These are phyloP conservation scores for Amphilophus citrinellus DNA, from an alignment of 2,113 vertebrate genomes.

Conservation along the genomic window DNA sequence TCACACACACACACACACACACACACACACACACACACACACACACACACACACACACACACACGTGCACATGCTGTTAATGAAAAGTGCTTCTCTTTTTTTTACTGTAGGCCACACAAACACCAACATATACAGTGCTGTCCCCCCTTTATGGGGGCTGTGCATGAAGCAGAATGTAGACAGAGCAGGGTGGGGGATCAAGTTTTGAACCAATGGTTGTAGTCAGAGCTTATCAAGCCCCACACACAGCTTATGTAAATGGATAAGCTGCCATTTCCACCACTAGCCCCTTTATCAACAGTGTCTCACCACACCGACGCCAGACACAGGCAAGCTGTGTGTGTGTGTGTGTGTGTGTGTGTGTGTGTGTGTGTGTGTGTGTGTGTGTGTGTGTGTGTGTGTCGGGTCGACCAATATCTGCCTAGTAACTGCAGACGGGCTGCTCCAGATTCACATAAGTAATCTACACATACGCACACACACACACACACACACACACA, in stretches of 20 bases:
- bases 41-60: not conserved
- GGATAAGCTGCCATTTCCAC: slow-evolving; percentile 73
- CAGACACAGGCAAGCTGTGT: slow-evolving; percentile 68
- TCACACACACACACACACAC: slow-evolving; percentile 7
- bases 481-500: slow-evolving; percentile 14
- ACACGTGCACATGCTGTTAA: slow-evolving; percentile 16
- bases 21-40: not conserved
- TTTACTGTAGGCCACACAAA: slow-evolving; percentile 8
- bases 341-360: slow-evolving; percentile 36
- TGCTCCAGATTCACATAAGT: slow-evolving; percentile 65
- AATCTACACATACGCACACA: slow-evolving; percentile 36
- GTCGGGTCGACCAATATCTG: slow-evolving; percentile 59
- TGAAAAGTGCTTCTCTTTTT: slow-evolving; percentile 31
- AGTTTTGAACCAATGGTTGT: slow-evolving; percentile 57
- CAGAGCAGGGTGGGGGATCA: slow-evolving; percentile 48
- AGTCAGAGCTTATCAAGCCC: slow-evolving; percentile 69
- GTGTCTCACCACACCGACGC: slow-evolving; percentile 57
- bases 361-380: slow-evolving; percentile 8
- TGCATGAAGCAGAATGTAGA: slow-evolving; percentile 25
- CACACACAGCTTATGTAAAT: slow-evolving; percentile 74
- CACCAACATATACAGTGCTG: not conserved
- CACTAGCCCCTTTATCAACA: slow-evolving; percentile 70
- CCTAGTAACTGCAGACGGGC: slow-evolving; percentile 71
- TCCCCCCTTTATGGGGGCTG: slow-evolving; percentile 12
- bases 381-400: slow-evolving; percentile 44